Evolutionary conservation across 2,888 invertebrate genomes (phyloP), one percentile per base, ranked within the genome.

Genomic region (Tyria jacobaeae): DNA sequence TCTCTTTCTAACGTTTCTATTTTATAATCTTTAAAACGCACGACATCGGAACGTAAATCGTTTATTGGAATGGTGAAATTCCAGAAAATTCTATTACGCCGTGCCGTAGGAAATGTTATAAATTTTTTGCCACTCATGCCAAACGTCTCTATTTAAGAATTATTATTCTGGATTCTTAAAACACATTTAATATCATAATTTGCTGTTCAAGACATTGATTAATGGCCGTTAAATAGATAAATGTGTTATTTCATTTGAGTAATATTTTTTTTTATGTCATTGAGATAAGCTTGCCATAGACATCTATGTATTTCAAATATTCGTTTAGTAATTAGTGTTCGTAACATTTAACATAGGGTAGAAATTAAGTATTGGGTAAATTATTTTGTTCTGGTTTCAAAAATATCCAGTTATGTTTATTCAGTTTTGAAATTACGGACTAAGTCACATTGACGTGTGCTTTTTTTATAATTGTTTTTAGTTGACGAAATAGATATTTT

Each of bases 1-100:
- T 57, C 39, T 49, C 54, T 54, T 50, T 60, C 61, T 68, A 75
- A 73, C 73, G 55, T 75, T 85, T 80, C 78, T 83, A 84, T 86
- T 87, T 85, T 80, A 85, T 76, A 75, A 79, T 73, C 77, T 83
- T 85, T 83, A 82, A 81, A 76, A 76, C 71, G 71, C 60, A 73
- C 75, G 76, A 75, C 78, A 81, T 70, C 81, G 76, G 75, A 78
- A 75, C 68, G 67, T 80, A 76, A 81, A 80, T 82, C 70, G 78
- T 75, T 80, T 72, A 79, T 70, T 65, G 67, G 74, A 78, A 82
- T 75, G 75, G 76, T 66, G 70, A 77, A 76, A 35, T 25, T 83
- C 79, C 76, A 50, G 64, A 64, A 72, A 79, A 79, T 71, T 62
- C 21, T 44, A 21, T 44, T 17, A 44, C 2, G 3, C 41, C 17